Evolutionary conservation across 2,888 invertebrate species (phyloP), one percentile per base, ranked within the genome.

Genomic region (Drosophila setosimentum): DNA sequence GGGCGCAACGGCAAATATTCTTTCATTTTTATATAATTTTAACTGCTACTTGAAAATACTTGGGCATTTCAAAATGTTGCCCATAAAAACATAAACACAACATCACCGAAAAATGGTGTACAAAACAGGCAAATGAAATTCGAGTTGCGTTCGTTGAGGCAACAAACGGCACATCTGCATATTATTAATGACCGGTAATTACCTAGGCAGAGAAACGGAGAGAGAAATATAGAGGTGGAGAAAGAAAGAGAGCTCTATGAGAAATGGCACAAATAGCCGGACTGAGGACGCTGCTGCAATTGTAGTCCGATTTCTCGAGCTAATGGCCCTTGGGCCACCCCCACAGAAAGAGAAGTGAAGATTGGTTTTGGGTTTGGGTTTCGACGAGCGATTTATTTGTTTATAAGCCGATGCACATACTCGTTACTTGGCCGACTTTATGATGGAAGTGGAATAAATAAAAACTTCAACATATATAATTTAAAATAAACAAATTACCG

Each of bases 181-280:
- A 89, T 87, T 87, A 89, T 87, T 87, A 87, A 87, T 87, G 86
- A 75, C 89, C 86, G 89, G 86, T 87, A 87, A 87, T 87, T 87
- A 83, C 89, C 85, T 76, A 77, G 68, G 45, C 64, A 60, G 60
- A 42, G 50, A 21, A 48, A 50, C n/a, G 50, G 13, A 37, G 21
- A 35, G 8, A 45, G n/a, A 49, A 29, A 59, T 21, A 24, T 7
- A 40, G 4, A 40, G 4, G 27, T 6, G 60, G 29, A 37, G 40
- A 27, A 29, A 32, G 21, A 2, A n/a, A n/a, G 27, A 37, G 61
- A 29, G 16, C 32, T 35, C 53, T 60, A 54, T 69, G 65, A 74
- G 72, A 71, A 83, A 82, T 83, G 69, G 70, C 63, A 72, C 69
- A 71, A 86, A 77, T 79, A 69, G 70, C 58, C 67, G 65, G 21